These are phyloP conservation scores for Lophotriccus pileatus DNA, from an alignment of 2,797 vertebrate species.

Conservation along the genomic window DNA sequence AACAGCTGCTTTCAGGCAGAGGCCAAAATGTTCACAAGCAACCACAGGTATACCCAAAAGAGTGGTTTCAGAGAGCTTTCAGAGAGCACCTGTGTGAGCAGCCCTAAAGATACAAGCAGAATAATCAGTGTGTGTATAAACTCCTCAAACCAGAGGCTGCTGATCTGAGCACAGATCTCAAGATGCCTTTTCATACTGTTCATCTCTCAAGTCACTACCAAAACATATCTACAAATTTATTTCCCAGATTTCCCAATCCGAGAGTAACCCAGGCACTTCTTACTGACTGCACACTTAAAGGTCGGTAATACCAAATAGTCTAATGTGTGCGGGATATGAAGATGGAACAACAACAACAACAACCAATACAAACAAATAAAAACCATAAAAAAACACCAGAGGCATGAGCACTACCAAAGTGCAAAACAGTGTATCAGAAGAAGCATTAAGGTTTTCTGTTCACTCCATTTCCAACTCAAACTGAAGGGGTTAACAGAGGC, in stretches of 20 bases:
- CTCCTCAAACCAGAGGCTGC: not conserved
- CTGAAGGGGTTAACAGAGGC: too few species aligned
- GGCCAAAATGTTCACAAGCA: not conserved
- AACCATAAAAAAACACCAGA: not conserved
- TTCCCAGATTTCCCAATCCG: not conserved
- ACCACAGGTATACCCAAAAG: not conserved
- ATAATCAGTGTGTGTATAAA: not conserved
- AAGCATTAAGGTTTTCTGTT: not conserved
- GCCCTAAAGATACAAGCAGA: not conserved
- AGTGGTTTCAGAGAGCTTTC: not conserved
- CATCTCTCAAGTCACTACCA: not conserved
- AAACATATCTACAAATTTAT: not conserved
- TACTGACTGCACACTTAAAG: not conserved
- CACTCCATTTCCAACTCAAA: not conserved
- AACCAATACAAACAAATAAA: not conserved
- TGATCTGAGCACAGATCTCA: not conserved
- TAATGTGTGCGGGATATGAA: not conserved
- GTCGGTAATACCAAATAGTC: not conserved
- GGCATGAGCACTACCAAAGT: not conserved
- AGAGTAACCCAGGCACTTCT: not conserved
- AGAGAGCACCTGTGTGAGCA: not conserved
- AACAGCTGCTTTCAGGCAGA: not conserved
- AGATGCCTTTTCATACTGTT: not conserved
- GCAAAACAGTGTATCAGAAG: not conserved
- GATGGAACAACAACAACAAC: not conserved